Percentiles rank a stretch among this genome's conserved stretches.
These are phyloP conservation scores for Heliconius nattereri DNA, from an alignment of 1,140 invertebrate species.

Conservation along the genomic window DNA sequence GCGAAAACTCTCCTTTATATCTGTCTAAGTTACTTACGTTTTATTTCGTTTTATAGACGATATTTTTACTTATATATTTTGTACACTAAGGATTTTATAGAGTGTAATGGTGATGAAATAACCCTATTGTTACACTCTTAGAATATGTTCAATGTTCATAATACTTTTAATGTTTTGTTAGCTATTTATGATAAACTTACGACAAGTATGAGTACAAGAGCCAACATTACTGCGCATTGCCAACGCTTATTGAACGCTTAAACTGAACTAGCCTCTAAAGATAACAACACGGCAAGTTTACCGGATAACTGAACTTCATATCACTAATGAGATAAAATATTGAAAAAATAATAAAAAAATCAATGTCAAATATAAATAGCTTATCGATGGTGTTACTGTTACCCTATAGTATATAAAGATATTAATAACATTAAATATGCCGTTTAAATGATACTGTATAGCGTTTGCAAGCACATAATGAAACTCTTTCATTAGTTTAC, in stretches of 20 bases:
- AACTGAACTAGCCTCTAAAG: slow-evolving; percentile 7
- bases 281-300: slow-evolving; percentile 41
- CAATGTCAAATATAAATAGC: slow-evolving; percentile 19
- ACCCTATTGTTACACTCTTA: slow-evolving; percentile 18
- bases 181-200: not conserved
- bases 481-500: not conserved
- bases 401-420: slow-evolving; percentile 22
- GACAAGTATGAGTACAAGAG: not conserved
- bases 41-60: not conserved
- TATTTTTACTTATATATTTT: slow-evolving; percentile 9
- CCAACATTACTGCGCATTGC: not conserved
- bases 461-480: slow-evolving; percentile 25
- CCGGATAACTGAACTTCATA: slow-evolving; percentile 34
- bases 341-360: slow-evolving; percentile 18
- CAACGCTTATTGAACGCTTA: not conserved
- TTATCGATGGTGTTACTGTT: slow-evolving; percentile 23
- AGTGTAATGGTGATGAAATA: slow-evolving; percentile 5
- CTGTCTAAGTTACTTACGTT: slow-evolving; percentile 50
- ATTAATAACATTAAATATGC: slow-evolving; percentile 12
- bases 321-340: slow-evolving; percentile 19
- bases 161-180: not conserved
- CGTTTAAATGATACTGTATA: slow-evolving; percentile 2
- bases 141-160: not conserved
- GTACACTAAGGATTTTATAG: slow-evolving; percentile 16
- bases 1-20: slow-evolving; percentile 53